Percentiles rank a stretch among this genome's conserved stretches.
Evolutionary conservation across 2,113 vertebrate genomes (phyloP).

Genomic region (Clarias macrocephalus): DNA sequence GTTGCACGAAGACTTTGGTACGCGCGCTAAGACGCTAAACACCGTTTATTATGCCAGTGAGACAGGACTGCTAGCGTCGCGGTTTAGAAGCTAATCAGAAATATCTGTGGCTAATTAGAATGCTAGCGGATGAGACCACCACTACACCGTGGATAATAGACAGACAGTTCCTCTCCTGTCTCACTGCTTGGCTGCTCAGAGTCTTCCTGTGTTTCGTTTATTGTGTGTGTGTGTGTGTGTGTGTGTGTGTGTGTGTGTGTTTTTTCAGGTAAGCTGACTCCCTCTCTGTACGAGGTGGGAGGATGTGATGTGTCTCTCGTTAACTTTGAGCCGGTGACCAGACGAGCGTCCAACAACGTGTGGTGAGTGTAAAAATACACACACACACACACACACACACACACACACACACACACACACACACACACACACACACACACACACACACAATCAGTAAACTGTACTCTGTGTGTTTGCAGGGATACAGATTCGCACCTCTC

Average conservation of each 20-base stretch:
- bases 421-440: neutral
- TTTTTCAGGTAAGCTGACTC: conserved; percentile 87
- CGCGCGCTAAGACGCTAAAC: conserved; percentile 37
- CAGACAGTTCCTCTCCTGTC: neutral
- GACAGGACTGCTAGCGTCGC: neutral
- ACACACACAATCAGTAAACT: conserved; percentile 16
- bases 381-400: neutral
- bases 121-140: neutral
- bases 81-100: neutral
- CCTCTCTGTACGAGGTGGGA: conserved; percentile 90
- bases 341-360: conserved; percentile 94
- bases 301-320: conserved; percentile 96
- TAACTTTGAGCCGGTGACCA: conserved; percentile 95
- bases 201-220: neutral
- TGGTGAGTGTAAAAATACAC: conserved; percentile 79
- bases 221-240: neutral
- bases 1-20: conserved; percentile 96
- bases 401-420: neutral
- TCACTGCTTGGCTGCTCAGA: neutral
- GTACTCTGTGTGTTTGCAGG: conserved; percentile 73
- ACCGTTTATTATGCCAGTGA: neutral
- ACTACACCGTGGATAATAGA: neutral
- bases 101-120: neutral
- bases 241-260: neutral
- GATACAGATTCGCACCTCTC: conserved; percentile 98